Base-by-base conservation (phyloP, 2,888 invertebrate genomes). In the Aquatica leii region DNA sequence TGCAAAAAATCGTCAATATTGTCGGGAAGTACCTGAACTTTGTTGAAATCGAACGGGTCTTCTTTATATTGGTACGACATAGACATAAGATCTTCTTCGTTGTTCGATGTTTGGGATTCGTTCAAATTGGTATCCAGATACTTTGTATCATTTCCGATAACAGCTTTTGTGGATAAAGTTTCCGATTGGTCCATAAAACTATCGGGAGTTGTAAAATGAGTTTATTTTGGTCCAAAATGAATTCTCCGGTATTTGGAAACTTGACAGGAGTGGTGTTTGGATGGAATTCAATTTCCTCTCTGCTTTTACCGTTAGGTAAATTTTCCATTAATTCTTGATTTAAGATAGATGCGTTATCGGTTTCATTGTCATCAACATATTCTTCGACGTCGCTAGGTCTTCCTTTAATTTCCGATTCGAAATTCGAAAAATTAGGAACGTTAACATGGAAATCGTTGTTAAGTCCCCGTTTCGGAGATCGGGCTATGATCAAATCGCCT, bases 401-500 rank as follows among this genome's bases (percentile, higher is more conserved):
- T 48, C 83, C 83, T 61, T 85, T 85, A 0, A 88, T 86, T 75
- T 88, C 91, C 18, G 84, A 84, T 68, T 87, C 83, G 73, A 91
- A 91, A 71, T 91, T 90, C 37, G 82, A 81, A 37, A 85, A 84
- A 66, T 86, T 87, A 0, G 86, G 86, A 11, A 86, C 74, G 52
- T 74, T 77, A 21, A 86, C 82, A 74, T 90, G 88, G 83, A 90
- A 86, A 20, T 73, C 76, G 20, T 74, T 74, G 0, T 86, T 82
- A 17, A 84, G 79, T 0, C 88, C 88, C 76, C 91, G 90, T 69
- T 89, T 85, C 0, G 93, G 93, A 11, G 92, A 92, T 76, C 91
- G 88, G 0, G 90, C 86, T 37, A 90, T 82, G 46, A 90, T 80
- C 34, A 77, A 73, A 50, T 81, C 79, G 62, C 77, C 76, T 20